Conservation (phyloP, 2,113 vertebrate genomes). For the Varanus komodoensis region DNA sequence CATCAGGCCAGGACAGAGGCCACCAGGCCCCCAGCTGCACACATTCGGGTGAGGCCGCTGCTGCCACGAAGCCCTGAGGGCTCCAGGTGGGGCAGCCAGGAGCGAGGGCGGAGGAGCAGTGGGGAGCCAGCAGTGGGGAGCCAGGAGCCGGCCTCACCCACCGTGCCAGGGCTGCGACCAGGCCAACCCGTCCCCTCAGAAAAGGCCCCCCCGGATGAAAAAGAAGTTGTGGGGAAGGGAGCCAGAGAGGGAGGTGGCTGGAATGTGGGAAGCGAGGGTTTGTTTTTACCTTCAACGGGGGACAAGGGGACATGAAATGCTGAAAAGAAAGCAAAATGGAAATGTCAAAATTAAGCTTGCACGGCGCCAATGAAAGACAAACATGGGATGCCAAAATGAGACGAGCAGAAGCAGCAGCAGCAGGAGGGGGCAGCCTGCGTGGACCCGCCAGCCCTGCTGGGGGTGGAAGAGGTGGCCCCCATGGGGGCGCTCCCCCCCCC, state of each 20-base stretch:
- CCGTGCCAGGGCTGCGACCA: neutral
- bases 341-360: constrained; percentile 63
- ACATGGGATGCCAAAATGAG: neutral
- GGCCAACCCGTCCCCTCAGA: no score
- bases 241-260: fast-evolving
- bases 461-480: fast-evolving
- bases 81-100: no score
- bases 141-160: no score
- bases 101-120: no score
- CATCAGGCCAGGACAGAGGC: no score
- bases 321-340: constrained; percentile 79
- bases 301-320: constrained; percentile 84
- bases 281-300: constrained; percentile 81
- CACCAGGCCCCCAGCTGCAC: no score
- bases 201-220: neutral
- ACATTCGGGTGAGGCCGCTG: no score
- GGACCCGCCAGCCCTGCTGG: fast-evolving
- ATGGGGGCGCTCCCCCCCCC: neutral
- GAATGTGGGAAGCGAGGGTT: no score
- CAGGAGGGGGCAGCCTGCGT: no score
- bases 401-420: neutral
- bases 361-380: neutral
- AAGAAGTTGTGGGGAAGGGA: neutral
- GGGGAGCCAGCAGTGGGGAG: no score
- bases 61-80: no score